Conservation (phyloP, 1,140 invertebrate genomes). For the Drosophila malerkotliana region DNA sequence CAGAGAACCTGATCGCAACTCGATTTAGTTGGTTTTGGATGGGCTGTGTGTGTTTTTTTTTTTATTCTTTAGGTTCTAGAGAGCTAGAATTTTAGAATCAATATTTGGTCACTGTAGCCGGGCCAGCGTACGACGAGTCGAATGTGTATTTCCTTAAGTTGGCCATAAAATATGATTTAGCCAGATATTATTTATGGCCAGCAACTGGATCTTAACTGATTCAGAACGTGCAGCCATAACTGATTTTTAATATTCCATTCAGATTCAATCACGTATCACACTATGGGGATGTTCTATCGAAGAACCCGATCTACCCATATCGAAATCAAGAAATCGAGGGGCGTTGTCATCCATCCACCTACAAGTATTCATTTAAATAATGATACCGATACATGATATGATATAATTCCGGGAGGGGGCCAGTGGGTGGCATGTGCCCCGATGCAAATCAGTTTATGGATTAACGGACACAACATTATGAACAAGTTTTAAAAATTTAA, state of each 20-base stretch:
- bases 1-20: conserved; percentile 57
- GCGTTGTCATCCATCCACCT: conserved; percentile 40
- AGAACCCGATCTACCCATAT: conserved; percentile 22
- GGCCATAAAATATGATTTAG: conserved; percentile 58
- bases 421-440: conserved; percentile 25
- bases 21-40: conserved; percentile 36
- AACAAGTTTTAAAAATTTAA: conserved; percentile 17
- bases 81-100: conserved; percentile 8
- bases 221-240: conserved; percentile 47
- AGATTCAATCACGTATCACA: conserved; percentile 41
- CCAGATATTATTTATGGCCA: conserved; percentile 57
- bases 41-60: conserved; percentile 4
- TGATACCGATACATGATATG: conserved; percentile 17
- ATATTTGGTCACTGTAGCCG: conserved; percentile 14
- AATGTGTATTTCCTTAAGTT: conserved; percentile 64
- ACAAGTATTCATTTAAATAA: conserved; percentile 25
- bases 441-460: conserved; percentile 36
- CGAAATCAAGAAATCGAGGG: conserved; percentile 30
- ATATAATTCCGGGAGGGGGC: conserved; percentile 19
- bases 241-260: conserved; percentile 47
- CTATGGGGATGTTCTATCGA: conserved; percentile 1
- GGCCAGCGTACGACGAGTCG: conserved; percentile 8
- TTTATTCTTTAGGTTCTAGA: conserved; percentile 23
- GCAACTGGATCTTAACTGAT: conserved; percentile 27
- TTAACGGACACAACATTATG: conserved; percentile 25